These are phyloP conservation scores for Sebastes miniatus DNA, from an alignment of 2,797 vertebrate genomes.

Conservation along the genomic window DNA sequence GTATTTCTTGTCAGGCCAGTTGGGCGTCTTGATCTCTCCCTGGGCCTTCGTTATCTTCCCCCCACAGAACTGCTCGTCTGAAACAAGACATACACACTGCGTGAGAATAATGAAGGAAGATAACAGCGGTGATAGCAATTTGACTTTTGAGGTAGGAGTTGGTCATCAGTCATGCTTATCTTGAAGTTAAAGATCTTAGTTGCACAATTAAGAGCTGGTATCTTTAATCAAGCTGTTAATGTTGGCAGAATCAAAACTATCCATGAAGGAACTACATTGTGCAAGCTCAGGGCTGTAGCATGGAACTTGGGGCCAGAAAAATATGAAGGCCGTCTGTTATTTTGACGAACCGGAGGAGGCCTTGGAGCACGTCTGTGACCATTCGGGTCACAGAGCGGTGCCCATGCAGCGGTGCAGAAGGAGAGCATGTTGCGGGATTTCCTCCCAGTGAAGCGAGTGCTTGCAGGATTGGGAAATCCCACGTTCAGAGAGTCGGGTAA, in stretches of 20 bases:
- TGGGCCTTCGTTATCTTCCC: slow-evolving; percentile 90
- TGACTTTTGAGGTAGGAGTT: neutral
- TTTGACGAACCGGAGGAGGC: no score
- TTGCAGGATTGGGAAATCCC: no score
- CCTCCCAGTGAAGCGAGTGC: no score
- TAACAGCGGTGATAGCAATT: neutral
- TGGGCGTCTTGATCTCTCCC: slow-evolving; percentile 88
- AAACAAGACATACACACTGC: slow-evolving; percentile 13
- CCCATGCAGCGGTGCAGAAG: no score
- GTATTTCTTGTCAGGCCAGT: slow-evolving; percentile 92
- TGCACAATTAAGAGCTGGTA: neutral
- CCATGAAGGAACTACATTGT: neutral
- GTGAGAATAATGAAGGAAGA: neutral
- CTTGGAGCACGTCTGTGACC: no score
- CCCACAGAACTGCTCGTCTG: slow-evolving; percentile 88
- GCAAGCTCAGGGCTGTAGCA: neutral
- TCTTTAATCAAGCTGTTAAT: neutral
- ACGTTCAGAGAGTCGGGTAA: no score
- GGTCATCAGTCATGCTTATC: neutral
- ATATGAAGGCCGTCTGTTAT: no score
- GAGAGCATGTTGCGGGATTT: no score
- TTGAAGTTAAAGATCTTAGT: neutral
- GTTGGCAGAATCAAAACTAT: neutral
- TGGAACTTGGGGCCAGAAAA: neutral
- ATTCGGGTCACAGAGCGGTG: no score